Base-by-base conservation (phyloP, 2,113 vertebrate genomes). In the Eurypyga helias region DNA sequence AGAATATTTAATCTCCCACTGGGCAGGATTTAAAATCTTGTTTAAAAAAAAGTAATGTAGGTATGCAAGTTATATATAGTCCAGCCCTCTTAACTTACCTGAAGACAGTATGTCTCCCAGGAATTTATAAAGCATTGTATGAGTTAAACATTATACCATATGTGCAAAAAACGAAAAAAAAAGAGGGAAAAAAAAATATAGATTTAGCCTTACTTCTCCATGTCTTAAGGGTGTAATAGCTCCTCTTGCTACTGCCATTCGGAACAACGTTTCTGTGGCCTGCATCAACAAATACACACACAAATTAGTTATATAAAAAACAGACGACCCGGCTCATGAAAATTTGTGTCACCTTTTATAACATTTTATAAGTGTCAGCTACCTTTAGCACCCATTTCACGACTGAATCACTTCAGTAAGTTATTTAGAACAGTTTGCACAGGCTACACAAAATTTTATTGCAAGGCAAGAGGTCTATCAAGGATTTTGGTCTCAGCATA, bases 161-260 rank as follows among this genome's bases (percentile, higher is more conserved):
- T 13, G 13, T 24, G 10, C 1, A 43, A 24, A 87, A 34, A 57
- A 45, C n/a, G n/a, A n/a, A 36, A n/a, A 15, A 38, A 31, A 33
- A 23, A 8, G 14, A 9, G 41, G 41, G 12, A 36, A n/a, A 15
- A 38, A 31, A 33, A 23, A 8, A 14, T 4, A 61, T 61, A 57
- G 70, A 93, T 33, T 86, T 48, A 85, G 64, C 65, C 98, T 98
- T 98, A 99, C 98, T 96, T 99, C 98, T 98, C 98, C 98, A 4
- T 99, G 98, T 96, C 98, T 98, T 96, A 99, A 96, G 10, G 98
- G 98, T 65, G 97, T 98, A 89, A 99, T 98, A 82, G 94, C 87
- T 97, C 98, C 98, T 98, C 98, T 98, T 86, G 98, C 98, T 45
- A 98, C 98, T 5, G 98, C 98, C 98, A 98, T 99, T 96, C 98